Base-by-base conservation (phyloP, 2,113 vertebrate genomes). In the Pteropus alecto region DNA sequence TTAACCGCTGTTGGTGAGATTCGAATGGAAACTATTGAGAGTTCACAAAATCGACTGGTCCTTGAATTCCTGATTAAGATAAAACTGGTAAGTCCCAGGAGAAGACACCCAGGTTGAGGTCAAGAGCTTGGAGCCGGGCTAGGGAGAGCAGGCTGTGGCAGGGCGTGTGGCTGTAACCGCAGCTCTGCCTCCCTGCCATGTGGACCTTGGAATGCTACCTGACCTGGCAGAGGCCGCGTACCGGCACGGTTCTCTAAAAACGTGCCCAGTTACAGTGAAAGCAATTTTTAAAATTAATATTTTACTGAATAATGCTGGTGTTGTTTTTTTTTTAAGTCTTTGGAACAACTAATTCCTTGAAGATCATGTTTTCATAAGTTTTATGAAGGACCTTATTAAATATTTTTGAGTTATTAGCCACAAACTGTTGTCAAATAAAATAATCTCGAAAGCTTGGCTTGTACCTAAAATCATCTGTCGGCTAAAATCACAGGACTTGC, bases 141-240 rank as follows among this genome's bases (percentile, higher is more conserved):
- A 54, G 86, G 19, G 70, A 16, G 86, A 1, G 19, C 33, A 88
- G 30, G 38, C 18, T 60, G 38, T 19, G 35, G 13, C 33, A 2
- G 18, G 63, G 33, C 0, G 0, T 16, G 51, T 14, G 26, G 35
- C 18, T 54, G 56, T 26, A 41, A 18, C 43, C 4, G 1, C 7
- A 46, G 15, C 6, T 13, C 48, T 41, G n/a, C 12, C n/a, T 78
- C 73, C 41, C 19, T 18, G 54, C 24, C 28, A 26, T 26, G n/a
- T n/a, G 33, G 16, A 15, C 58, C 9, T 65, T 14, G 38, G 33
- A 38, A 19, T 7, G 0, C 6, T 1, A 21, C n/a, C 9, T 51
- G 22, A 19, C 60, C 46, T 78, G 24, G 9, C 46, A 30, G 60
- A 33, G 7, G 46, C 26, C 5, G 7, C 30, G 11, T 7, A 4